Base-by-base conservation (phyloP, 2,113 vertebrate genomes). In the Anguilla japonica region DNA sequence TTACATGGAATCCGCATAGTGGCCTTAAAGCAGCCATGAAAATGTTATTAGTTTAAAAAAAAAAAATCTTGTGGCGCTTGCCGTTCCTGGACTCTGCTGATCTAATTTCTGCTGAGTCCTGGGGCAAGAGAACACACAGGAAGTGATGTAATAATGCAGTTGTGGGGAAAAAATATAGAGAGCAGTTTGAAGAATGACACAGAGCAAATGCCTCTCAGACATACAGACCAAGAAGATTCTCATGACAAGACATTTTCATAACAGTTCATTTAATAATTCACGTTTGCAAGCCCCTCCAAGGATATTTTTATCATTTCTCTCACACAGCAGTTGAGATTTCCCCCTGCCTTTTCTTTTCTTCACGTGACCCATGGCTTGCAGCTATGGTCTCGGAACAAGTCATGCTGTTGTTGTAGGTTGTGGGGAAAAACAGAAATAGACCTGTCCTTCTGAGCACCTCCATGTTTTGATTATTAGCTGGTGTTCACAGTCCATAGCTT, bases 11-110 rank as follows among this genome's bases (percentile, higher is more conserved):
- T 86, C 79, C 82, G 85, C 81, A 86, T 71, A 20, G 80, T 20
- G 57, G 80, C 85, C 80, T 71, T 29, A 15, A 53, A 86, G 56
- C 85, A 71, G 85, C 41, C 81, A 16, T 86, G 41, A 34, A 86
- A 86, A 86, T 82, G 80, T 86, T 81, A 86, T 86, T 86, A 86
- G 80, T 71, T 71, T 43, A 20, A 13, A 57, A 53, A 53, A 53
- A 14, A 46, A 40, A 29, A 57, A n/a, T 15, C 53, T 57, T 34
- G 39, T 16, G 29, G 20, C n/a, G 7, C 41, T 4, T 50, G 15
- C 22, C 15, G n/a, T 63, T 20, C 15, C 2, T n/a, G 29, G 26
- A 50, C 20, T 11, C 11, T 6, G 20, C 26, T 60, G 82, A 83
- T 46, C 82, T 83, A 16, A 60, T 83, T 83, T 83, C 57, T 29